A percentile compares a stretch with the other conserved stretches of the same genome.
These are phyloP conservation scores for Aphis craccivora DNA, from an alignment of 1,140 invertebrate species.

Conservation along the genomic window DNA sequence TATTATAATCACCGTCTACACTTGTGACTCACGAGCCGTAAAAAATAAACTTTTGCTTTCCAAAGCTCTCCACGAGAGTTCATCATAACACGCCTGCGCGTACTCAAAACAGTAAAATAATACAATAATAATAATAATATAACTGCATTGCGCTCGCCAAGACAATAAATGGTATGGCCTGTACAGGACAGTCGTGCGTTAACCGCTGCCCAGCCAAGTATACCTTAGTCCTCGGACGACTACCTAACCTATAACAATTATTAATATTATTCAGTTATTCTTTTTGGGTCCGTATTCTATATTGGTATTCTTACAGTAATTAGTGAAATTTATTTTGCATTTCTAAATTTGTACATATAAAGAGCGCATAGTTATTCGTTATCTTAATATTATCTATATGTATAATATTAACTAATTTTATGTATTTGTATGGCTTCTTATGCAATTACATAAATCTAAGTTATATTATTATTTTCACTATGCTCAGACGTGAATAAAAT, in stretches of 20 bases:
- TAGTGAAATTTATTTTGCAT: not conserved
- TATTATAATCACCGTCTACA: not conserved
- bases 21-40: not conserved
- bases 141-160: not conserved
- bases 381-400: not conserved
- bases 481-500: not conserved
- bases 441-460: not conserved
- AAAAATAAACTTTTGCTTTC: not conserved
- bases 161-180: not conserved
- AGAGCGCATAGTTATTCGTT: not conserved
- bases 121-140: constrained; percentile 7
- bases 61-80: not conserved
- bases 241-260: not conserved
- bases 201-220: not conserved
- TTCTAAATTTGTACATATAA: not conserved
- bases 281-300: no score
- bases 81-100: not conserved
- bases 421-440: not conserved
- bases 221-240: no score
- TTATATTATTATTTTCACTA: not conserved
- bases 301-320: not conserved
- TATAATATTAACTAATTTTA: no score
- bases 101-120: not conserved
- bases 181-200: not conserved
- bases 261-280: not conserved